Percentiles rank a stretch among this genome's conserved stretches.
phyloP scores from a whole-genome alignment of 2,113 vertebrate genomes.

The Ornithorhynchus anatinus region DNA sequence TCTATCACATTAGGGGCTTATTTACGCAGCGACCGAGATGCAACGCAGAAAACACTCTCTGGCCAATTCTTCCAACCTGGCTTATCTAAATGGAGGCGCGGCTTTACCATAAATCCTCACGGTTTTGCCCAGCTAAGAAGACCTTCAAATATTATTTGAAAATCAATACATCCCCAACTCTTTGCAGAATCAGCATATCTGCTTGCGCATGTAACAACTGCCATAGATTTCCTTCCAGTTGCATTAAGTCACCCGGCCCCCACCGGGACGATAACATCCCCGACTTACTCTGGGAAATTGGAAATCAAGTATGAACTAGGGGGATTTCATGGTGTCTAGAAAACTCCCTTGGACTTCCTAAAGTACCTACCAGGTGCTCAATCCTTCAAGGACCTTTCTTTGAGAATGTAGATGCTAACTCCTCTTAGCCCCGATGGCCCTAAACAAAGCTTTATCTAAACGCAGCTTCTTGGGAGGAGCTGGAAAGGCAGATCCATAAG shows the following conservation, averaged over 20 bases:
- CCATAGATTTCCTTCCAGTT: too few relatives aligned
- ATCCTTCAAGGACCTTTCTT: conserved; percentile 19
- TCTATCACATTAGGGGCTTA: not conserved
- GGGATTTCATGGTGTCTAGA: not conserved
- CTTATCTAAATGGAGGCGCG: not conserved
- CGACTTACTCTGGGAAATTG: too few relatives aligned
- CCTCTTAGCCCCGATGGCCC: not conserved
- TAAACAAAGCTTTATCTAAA: conserved; percentile 20
- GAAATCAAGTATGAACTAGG: not conserved
- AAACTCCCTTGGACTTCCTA: conserved; percentile 4
- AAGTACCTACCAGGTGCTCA: conserved; percentile 14
- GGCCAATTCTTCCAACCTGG: not conserved
- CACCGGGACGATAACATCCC: too few relatives aligned
- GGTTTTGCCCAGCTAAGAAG: conserved; percentile 6
- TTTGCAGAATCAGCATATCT: conserved; percentile 1
- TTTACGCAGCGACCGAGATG: not conserved
- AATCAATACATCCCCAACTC: conserved; percentile 8
- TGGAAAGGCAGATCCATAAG: conserved; percentile 60
- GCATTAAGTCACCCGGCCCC: too few relatives aligned
- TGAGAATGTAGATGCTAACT: not conserved
- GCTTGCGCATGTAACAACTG: not conserved
- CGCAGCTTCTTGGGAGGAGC: not conserved
- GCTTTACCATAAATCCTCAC: not conserved
- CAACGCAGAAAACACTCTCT: not conserved
- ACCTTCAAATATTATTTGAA: not conserved